Evolutionary conservation across 2,888 invertebrate species (phyloP).

Genomic region (Caenorhabditis plicata): DNA sequence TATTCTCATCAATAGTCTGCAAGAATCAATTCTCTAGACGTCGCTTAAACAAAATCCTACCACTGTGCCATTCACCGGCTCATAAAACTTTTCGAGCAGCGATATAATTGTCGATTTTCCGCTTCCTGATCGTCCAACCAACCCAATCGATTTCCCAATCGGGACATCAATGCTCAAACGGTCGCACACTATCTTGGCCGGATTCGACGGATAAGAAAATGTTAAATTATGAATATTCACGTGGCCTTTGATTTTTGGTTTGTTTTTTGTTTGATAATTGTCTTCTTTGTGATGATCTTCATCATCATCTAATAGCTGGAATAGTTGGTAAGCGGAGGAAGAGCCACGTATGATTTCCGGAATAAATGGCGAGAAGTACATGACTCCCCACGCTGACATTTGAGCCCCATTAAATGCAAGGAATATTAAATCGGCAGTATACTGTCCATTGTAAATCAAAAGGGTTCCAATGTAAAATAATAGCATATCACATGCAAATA

Average conservation of each 20-base stretch:
- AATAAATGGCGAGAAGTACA: slow-evolving; percentile 27
- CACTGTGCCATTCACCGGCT: slow-evolving; percentile 61
- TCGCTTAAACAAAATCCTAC: slow-evolving; percentile 23
- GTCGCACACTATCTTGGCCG: slow-evolving; percentile 76
- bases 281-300: slow-evolving; percentile 1
- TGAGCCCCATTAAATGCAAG: slow-evolving; percentile 33
- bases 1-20: slow-evolving; percentile 35
- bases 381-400: slow-evolving; percentile 30
- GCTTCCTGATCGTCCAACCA: slow-evolving; percentile 67
- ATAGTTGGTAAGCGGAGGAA: slow-evolving; percentile 20
- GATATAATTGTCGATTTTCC: slow-evolving; percentile 67
- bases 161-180: slow-evolving; percentile 65
- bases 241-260: slow-evolving; percentile 69
- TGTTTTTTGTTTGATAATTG: not conserved
- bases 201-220: slow-evolving; percentile 82
- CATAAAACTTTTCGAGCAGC: slow-evolving; percentile 67
- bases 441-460: slow-evolving; percentile 32
- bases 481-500: slow-evolving; percentile 39
- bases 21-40: slow-evolving; percentile 1
- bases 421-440: slow-evolving; percentile 22
- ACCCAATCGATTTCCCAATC: slow-evolving; percentile 53
- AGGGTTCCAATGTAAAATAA: slow-evolving; percentile 32
- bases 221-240: slow-evolving; percentile 75
- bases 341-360: slow-evolving; percentile 24
- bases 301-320: slow-evolving; percentile 11